Percentiles rank a stretch among this genome's conserved stretches.
Evolutionary conservation across 2,113 vertebrate genomes (phyloP).

Genomic region (Nasalis larvatus): DNA sequence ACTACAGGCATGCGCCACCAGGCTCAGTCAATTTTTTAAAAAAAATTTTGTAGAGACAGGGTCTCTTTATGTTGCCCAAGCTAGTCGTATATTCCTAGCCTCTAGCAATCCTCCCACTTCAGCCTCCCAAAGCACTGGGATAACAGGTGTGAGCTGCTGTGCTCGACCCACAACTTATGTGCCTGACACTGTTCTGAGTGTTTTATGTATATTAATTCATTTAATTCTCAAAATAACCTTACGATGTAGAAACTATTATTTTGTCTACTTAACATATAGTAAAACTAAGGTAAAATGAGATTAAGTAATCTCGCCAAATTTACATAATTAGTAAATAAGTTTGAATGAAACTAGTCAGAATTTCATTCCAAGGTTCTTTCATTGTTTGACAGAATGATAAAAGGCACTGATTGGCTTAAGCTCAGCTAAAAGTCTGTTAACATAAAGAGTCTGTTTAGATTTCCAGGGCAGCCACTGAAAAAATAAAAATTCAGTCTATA

Average conservation of each 20-base stretch:
- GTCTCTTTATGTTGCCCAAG: no score
- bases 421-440: background rate
- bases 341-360: background rate
- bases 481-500: background rate
- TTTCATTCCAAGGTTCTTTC: background rate
- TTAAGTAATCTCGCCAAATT: background rate
- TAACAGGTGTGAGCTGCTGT: no score
- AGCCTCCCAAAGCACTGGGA: no score
- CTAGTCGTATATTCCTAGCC: no score
- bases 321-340: background rate
- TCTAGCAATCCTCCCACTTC: no score
- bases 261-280: background rate
- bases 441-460: background rate
- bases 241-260: background rate
- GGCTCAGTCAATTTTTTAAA: no score
- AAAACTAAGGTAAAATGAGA: background rate
- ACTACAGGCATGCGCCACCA: no score
- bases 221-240: slow-evolving; percentile 1
- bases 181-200: background rate
- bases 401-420: background rate
- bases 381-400: background rate
- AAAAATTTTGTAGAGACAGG: no score
- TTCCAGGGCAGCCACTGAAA: background rate
- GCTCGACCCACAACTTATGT: background rate
- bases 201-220: background rate